phyloP scores from a whole-genome alignment of 2,888 invertebrate genomes.

The Gastrophysa polygoni region DNA sequence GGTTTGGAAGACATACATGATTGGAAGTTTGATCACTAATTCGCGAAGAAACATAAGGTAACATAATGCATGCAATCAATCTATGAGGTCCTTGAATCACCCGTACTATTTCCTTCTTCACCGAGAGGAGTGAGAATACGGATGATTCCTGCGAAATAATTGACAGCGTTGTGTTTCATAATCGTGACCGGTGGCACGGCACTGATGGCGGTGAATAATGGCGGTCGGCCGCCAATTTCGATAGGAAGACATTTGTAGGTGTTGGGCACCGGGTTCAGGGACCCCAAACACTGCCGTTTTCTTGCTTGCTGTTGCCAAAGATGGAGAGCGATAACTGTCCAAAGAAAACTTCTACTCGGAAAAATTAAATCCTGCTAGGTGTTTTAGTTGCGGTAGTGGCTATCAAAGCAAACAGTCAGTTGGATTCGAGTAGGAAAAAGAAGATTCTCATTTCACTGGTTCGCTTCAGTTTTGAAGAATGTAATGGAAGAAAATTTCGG shows the following conservation, averaged over 20 bases:
- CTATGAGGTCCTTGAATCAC: not conserved
- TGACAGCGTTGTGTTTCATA: slow-evolving; percentile 14
- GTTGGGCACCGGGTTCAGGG: slow-evolving; percentile 7
- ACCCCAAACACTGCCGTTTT: not conserved
- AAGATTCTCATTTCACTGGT: no score
- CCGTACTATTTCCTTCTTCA: not conserved
- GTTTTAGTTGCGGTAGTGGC: no score
- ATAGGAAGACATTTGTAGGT: slow-evolving; percentile 17
- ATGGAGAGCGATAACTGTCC: slow-evolving; percentile 28
- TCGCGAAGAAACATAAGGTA: no score
- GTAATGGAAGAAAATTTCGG: no score
- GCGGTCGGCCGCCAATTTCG: slow-evolving; percentile 4
- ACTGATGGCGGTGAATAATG: slow-evolving; percentile 1
- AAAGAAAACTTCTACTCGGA: not conserved
- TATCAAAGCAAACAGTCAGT: no score
- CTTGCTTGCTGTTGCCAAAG: slow-evolving; percentile 8
- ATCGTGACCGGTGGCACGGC: not conserved
- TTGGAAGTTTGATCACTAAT: no score
- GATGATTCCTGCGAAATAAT: not conserved
- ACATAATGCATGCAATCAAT: no score
- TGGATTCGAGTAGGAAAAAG: no score
- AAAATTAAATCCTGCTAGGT: not conserved
- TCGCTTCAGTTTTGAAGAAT: no score
- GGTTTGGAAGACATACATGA: no score
- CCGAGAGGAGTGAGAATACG: not conserved